Percentiles rank a stretch among this genome's conserved stretches.
phyloP scores from a whole-genome alignment of 2,113 vertebrate species.

The Gorsachius goisagi region DNA sequence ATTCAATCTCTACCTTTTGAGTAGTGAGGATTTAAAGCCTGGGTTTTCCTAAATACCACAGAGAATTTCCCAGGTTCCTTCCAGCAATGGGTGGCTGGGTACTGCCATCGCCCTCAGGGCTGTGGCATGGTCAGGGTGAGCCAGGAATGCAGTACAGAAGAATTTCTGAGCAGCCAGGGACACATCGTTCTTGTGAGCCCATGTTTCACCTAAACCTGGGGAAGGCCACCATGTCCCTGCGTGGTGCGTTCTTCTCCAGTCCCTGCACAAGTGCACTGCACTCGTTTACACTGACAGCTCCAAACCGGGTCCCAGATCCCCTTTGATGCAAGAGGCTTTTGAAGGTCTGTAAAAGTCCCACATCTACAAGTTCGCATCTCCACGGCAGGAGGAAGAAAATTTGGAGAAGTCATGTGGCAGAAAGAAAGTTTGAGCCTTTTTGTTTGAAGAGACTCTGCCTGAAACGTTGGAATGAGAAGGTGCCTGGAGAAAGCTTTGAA shows the following conservation, averaged over 20 bases:
- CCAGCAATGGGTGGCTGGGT: not conserved
- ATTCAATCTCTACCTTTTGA: not conserved
- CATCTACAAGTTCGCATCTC: not conserved
- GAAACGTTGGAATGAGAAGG: not conserved
- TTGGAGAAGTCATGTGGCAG: not conserved
- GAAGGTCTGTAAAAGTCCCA: not conserved
- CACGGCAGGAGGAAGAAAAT: not conserved
- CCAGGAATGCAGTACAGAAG: rapidly evolving
- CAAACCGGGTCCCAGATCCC: not conserved
- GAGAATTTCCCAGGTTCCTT: not conserved
- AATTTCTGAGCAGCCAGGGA: not conserved
- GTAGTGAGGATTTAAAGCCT: not conserved
- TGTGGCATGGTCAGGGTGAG: not conserved
- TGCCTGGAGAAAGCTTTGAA: not conserved
- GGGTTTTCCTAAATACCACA: not conserved
- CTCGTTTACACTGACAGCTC: not conserved
- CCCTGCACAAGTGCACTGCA: too few relatives aligned
- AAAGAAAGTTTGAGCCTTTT: not conserved
- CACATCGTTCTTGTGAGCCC: rapidly evolving
- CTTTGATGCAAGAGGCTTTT: not conserved
- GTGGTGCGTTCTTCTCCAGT: not conserved
- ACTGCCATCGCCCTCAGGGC: not conserved
- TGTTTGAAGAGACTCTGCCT: not conserved
- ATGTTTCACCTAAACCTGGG: not conserved
- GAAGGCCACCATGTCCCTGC: not conserved